Conservation (phyloP, 2,113 vertebrate species). For the Archilochus colubris region DNA sequence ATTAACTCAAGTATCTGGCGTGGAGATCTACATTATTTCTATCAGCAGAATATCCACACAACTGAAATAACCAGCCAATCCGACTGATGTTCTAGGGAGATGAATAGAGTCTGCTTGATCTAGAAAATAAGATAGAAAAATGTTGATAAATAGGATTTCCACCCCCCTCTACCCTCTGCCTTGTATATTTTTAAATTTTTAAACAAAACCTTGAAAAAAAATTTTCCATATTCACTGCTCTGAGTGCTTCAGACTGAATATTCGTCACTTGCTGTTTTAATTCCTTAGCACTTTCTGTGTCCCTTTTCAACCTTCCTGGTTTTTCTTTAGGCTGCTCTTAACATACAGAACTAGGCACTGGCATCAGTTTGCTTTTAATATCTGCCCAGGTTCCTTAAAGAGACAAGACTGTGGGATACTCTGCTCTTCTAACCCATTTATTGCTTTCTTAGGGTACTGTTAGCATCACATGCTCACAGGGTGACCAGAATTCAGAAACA, state of each 20-base stretch:
- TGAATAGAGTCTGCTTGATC: slow-evolving; percentile 6
- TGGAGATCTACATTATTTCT: slow-evolving; percentile 2
- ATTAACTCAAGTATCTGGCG: slow-evolving; percentile 53
- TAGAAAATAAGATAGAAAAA: not conserved
- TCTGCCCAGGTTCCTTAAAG: not conserved
- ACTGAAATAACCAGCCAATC: not conserved
- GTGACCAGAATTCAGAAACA: not conserved
- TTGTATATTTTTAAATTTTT: not conserved
- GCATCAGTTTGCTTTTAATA: not conserved
- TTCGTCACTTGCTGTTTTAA: not conserved
- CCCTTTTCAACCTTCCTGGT: not conserved
- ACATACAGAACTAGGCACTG: not conserved
- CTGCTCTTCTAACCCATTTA: not conserved
- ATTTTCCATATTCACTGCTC: not conserved
- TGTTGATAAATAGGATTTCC: not conserved
- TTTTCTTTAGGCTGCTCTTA: not conserved
- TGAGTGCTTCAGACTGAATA: not conserved
- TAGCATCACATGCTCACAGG: not conserved
- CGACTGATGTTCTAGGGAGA: not conserved
- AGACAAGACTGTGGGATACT: not conserved
- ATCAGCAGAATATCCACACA: slow-evolving; percentile 13
- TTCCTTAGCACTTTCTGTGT: not conserved
- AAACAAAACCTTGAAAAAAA: not conserved
- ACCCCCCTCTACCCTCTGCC: rapidly evolving
- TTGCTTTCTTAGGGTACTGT: not conserved